These are phyloP conservation scores for Dascillus cervinus DNA, from an alignment of 2,888 invertebrate species.

Conservation along the genomic window DNA sequence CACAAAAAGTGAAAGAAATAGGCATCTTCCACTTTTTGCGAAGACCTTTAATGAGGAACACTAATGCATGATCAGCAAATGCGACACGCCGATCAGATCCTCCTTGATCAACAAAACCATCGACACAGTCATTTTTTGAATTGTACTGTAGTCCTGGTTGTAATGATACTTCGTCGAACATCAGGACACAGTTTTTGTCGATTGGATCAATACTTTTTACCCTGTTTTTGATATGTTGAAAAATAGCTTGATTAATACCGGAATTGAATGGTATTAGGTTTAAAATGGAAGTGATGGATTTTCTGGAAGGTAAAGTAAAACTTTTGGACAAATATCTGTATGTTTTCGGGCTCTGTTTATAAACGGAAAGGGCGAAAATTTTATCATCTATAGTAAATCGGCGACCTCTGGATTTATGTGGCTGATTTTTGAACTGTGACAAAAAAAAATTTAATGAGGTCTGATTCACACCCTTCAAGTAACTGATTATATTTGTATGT, in stretches of 20 bases:
- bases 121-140: slow-evolving; percentile 1
- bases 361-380: slow-evolving; percentile 5
- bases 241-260: slow-evolving; percentile 8
- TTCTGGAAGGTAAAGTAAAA: slow-evolving; percentile 3
- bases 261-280: neutral
- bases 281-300: neutral
- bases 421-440: no score
- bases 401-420: no score
- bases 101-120: slow-evolving; percentile 3
- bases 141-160: neutral
- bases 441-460: no score
- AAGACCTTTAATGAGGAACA: slow-evolving; percentile 2
- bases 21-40: slow-evolving; percentile 4
- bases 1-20: slow-evolving; percentile 2
- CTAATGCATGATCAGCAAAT: slow-evolving; percentile 3
- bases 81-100: neutral
- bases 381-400: slow-evolving; percentile 8
- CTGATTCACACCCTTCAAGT: no score
- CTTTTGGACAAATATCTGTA: slow-evolving; percentile 3
- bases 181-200: slow-evolving; percentile 6
- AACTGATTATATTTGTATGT: no score
- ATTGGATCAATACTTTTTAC: no score
- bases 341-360: slow-evolving; percentile 5
- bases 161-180: slow-evolving; percentile 8
- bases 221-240: slow-evolving; percentile 1